Evolutionary conservation across 2,888 invertebrate species (phyloP).

Genomic region (Oithona nana): DNA sequence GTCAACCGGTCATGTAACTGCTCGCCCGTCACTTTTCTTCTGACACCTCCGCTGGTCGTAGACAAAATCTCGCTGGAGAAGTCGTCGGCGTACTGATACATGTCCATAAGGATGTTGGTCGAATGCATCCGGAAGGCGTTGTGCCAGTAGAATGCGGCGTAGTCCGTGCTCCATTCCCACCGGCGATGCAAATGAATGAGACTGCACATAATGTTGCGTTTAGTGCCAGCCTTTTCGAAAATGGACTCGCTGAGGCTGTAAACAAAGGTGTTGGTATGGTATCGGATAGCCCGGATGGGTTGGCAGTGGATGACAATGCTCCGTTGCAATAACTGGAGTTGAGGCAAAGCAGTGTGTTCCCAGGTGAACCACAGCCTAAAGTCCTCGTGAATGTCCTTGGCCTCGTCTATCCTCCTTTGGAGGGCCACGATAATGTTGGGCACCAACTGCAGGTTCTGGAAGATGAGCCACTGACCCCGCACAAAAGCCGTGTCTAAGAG

Average conservation of each 20-base stretch:
- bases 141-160: constrained; percentile 2
- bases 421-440: neutral
- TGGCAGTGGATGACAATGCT: neutral
- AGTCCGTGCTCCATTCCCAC: constrained; percentile 1
- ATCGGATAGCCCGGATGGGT: constrained; percentile 7
- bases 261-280: neutral
- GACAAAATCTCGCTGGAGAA: neutral
- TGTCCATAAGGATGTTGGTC: neutral
- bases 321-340: neutral
- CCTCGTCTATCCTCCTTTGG: neutral
- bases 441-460: constrained; percentile 4
- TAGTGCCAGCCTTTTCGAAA: neutral
- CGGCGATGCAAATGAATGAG: neutral
- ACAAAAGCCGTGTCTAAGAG: constrained; percentile 10
- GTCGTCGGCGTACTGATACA: neutral
- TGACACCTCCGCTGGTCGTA: neutral
- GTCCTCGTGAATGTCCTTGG: constrained; percentile 10
- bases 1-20: neutral
- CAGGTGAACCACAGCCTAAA: constrained; percentile 14
- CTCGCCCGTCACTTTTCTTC: neutral
- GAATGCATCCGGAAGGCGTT: neutral
- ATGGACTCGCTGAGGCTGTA: neutral
- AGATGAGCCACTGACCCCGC: constrained; percentile 15
- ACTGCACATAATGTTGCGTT: neutral
- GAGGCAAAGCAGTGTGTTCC: neutral